A percentile compares a stretch with the other conserved stretches of the same genome.
Evolutionary conservation across 2,888 invertebrate genomes (phyloP).

Genomic region (Boloria selene): DNA sequence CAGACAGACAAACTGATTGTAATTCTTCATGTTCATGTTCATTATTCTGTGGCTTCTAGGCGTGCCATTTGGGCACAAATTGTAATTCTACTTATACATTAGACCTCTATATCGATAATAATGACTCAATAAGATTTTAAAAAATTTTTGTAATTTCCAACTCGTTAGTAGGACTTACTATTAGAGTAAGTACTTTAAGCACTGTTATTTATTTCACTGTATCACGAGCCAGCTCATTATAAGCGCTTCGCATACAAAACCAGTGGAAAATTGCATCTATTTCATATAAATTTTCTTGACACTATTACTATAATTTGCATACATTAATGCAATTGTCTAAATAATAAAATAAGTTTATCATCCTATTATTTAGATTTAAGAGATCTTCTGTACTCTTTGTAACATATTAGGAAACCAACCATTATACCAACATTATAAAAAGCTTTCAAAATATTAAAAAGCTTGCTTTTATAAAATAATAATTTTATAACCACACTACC

Average conservation of each 20-base stretch:
- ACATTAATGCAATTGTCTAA: slow-evolving; percentile 26
- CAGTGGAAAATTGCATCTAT: slow-evolving; percentile 41
- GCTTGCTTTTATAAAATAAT: not conserved
- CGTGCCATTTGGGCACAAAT: too few relatives aligned
- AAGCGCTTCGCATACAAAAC: slow-evolving; percentile 41
- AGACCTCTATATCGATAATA: too few relatives aligned
- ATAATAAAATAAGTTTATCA: slow-evolving; percentile 17
- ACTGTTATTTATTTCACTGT: slow-evolving; percentile 38
- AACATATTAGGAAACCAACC: too few relatives aligned
- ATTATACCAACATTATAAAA: not conserved
- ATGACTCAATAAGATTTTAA: too few relatives aligned
- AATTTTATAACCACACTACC: too few relatives aligned
- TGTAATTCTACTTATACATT: too few relatives aligned
- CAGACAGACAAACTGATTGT: too few relatives aligned
- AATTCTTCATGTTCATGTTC: too few relatives aligned
- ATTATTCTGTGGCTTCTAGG: too few relatives aligned
- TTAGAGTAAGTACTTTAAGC: slow-evolving; percentile 35
- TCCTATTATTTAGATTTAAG: not conserved
- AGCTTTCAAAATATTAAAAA: not conserved
- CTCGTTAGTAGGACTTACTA: not conserved
- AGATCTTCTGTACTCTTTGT: too few relatives aligned
- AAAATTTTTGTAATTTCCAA: too few relatives aligned
- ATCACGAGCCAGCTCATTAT: slow-evolving; percentile 41
- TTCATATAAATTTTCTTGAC: slow-evolving; percentile 38
- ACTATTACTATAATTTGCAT: slow-evolving; percentile 37